Conservation (phyloP, 2,888 invertebrate species). For the Melinaea menophilus region DNA sequence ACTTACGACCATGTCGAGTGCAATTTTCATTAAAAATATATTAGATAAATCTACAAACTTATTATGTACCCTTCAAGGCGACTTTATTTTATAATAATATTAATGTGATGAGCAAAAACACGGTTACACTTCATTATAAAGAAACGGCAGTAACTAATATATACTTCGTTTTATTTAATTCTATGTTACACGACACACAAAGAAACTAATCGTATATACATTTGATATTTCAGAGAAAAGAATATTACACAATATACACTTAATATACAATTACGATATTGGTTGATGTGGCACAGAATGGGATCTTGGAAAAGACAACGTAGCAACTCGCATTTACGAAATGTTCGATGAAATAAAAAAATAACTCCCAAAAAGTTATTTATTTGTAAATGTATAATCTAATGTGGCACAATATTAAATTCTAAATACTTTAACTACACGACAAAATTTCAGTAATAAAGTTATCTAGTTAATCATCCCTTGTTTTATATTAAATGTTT, state of each 20-base stretch:
- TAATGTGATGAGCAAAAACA: slow-evolving; percentile 6
- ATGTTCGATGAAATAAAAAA: too few species aligned
- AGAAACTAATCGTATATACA: slow-evolving; percentile 3
- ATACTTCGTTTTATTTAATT: slow-evolving; percentile 4
- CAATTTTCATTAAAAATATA: neutral
- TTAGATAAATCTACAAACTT: slow-evolving; percentile 3
- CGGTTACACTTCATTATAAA: neutral
- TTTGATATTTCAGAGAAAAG: neutral
- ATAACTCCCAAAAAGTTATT: too few species aligned
- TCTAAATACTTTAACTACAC: slow-evolving; percentile 3
- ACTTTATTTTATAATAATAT: slow-evolving; percentile 30
- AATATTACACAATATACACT: neutral
- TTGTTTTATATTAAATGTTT: slow-evolving; percentile 55
- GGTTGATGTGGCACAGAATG: neutral
- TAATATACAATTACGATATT: neutral
- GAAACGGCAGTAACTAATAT: neutral
- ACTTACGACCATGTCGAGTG: too few species aligned
- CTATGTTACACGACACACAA: neutral
- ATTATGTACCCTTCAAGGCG: too few species aligned
- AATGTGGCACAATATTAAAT: slow-evolving; percentile 6
- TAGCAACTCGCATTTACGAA: neutral
- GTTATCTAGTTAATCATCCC: slow-evolving; percentile 72
- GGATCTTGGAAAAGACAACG: neutral
- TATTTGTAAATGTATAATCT: neutral
- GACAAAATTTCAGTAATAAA: slow-evolving; percentile 46